A percentile compares a stretch with the other conserved stretches of the same genome.
These are phyloP conservation scores for Leuciscus idus DNA, from an alignment of 2,113 vertebrate genomes.

Conservation along the genomic window DNA sequence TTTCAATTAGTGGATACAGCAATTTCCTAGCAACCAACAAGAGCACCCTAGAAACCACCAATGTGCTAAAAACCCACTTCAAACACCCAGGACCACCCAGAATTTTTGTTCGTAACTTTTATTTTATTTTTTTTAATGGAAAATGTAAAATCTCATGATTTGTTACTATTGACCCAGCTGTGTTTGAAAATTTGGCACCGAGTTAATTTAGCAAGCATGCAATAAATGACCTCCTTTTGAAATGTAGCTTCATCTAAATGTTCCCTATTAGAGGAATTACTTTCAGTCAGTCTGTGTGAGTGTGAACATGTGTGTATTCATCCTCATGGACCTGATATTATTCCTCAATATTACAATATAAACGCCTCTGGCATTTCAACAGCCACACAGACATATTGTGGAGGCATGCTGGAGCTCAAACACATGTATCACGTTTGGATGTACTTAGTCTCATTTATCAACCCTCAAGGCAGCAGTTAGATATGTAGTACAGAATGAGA, in stretches of 20 bases:
- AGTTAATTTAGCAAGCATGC: neutral
- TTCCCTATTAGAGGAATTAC: conserved; percentile 17
- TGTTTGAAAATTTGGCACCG: neutral
- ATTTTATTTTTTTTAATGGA: neutral
- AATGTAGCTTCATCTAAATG: conserved; percentile 7
- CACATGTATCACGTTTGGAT: conserved; percentile 62
- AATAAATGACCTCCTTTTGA: conserved; percentile 11
- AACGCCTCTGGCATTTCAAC: conserved; percentile 21
- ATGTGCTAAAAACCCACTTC: too few species aligned
- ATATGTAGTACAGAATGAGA: conserved; percentile 12
- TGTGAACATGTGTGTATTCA: conserved; percentile 28
- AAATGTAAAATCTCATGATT: neutral
- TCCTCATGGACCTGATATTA: conserved; percentile 21
- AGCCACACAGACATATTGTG: conserved; percentile 25
- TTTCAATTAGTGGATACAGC: too few species aligned
- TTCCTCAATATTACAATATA: neutral
- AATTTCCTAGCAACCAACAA: neutral
- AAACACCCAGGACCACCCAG: neutral
- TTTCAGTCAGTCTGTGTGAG: neutral
- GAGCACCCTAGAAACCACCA: neutral
- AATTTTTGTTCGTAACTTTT: neutral
- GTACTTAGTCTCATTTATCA: conserved; percentile 54
- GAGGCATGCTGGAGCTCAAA: conserved; percentile 57
- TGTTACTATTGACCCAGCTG: neutral
- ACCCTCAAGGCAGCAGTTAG: conserved; percentile 65